phyloP scores from a whole-genome alignment of 1,140 invertebrate genomes.

The silkworm (Bombyx mori) region DNA sequence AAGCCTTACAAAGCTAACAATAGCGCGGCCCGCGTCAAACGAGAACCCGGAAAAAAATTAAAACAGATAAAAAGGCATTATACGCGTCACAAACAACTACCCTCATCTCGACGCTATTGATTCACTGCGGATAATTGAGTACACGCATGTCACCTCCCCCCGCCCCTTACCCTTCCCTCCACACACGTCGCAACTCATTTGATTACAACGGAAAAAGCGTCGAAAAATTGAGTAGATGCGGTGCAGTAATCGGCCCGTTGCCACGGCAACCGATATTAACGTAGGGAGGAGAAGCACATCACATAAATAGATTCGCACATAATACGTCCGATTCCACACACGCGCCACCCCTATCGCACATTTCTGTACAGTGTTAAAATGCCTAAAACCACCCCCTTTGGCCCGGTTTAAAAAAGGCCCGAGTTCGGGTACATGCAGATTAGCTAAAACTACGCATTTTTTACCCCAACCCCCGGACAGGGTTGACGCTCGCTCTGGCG shows the following conservation, averaged over 20 bases:
- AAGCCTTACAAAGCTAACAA: constrained; percentile 9
- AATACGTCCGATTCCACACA: constrained; percentile 59
- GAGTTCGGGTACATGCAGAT: constrained; percentile 55
- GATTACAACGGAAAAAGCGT: constrained; percentile 69
- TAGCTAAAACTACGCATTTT: constrained; percentile 74
- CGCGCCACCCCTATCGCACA: constrained; percentile 25
- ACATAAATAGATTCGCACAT: constrained; percentile 67
- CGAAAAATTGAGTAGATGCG: constrained; percentile 65
- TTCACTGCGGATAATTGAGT: constrained; percentile 68
- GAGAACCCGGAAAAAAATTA: constrained; percentile 28
- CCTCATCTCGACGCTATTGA: constrained; percentile 66
- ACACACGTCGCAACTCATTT: constrained; percentile 61
- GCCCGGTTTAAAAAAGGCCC: constrained; percentile 54
- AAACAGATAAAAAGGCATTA: constrained; percentile 51
- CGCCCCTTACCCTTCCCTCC: constrained; percentile 13
- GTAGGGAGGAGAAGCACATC: constrained; percentile 31
- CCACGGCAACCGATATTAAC: constrained; percentile 65
- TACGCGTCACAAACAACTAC: constrained; percentile 52
- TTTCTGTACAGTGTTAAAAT: constrained; percentile 66
- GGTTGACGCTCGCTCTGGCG: neutral
- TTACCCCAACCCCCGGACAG: constrained; percentile 51
- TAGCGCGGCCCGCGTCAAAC: neutral
- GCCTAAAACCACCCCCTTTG: constrained; percentile 53
- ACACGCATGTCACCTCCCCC: constrained; percentile 57
- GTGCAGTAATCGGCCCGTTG: constrained; percentile 59